These are phyloP conservation scores for Agelas oroides DNA, from an alignment of 37 sponge, comb jelly and placozoan genomes.

Conservation along the genomic window DNA sequence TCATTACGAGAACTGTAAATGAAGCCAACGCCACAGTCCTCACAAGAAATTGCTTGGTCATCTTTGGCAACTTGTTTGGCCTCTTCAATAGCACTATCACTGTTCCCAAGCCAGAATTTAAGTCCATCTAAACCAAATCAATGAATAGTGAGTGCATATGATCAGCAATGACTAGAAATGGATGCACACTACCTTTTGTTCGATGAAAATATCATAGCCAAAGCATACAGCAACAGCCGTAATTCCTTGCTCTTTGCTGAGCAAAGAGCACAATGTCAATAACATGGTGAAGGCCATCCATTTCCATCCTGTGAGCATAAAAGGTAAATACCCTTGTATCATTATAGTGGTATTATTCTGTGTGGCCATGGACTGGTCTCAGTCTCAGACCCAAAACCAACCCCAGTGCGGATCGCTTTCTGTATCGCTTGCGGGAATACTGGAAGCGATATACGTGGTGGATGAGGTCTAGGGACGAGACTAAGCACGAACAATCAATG, in stretches of 20 bases:
- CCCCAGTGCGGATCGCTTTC: too few species aligned
- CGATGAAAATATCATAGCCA: slow-evolving; percentile 63
- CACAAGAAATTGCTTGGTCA: background rate
- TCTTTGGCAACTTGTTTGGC: background rate
- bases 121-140: background rate
- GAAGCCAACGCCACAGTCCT: slow-evolving; percentile 1
- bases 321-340: too few species aligned
- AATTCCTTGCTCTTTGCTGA: slow-evolving; percentile 93
- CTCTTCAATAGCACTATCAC: background rate
- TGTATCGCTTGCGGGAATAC: too few species aligned
- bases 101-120: background rate
- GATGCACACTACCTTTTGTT: slow-evolving; percentile 56
- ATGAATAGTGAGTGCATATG: too few species aligned
- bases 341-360: too few species aligned
- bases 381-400: too few species aligned
- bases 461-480: too few species aligned
- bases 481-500: too few species aligned
- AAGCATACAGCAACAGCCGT: slow-evolving; percentile 79
- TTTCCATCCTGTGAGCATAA: slow-evolving; percentile 4
- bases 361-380: too few species aligned
- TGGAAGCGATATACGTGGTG: too few species aligned
- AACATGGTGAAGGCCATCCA: slow-evolving; percentile 17
- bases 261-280: slow-evolving; percentile 59
- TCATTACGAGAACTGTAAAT: slow-evolving; percentile 20
- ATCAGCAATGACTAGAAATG: too few species aligned